Conservation (phyloP, 2,797 vertebrate genomes). For the Cyprinodon diabolis region DNA sequence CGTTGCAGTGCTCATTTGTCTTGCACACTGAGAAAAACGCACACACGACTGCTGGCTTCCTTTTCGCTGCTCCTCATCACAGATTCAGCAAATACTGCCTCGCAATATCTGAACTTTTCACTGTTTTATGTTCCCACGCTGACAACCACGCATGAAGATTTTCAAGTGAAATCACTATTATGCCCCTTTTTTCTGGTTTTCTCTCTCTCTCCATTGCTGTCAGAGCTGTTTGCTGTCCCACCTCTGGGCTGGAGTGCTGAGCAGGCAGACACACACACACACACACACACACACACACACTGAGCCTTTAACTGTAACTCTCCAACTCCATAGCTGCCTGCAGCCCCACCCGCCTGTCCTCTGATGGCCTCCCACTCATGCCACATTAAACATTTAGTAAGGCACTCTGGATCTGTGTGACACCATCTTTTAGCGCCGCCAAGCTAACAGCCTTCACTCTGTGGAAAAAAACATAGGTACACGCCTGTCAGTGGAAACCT, state of each 20-base stretch:
- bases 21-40: constrained; percentile 45
- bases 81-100: constrained; percentile 54
- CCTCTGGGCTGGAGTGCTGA: constrained; percentile 57
- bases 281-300: constrained; percentile 30
- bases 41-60: constrained; percentile 45
- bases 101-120: constrained; percentile 64
- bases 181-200: constrained; percentile 4
- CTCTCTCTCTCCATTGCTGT: constrained; percentile 13
- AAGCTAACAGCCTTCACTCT: constrained; percentile 61
- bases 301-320: constrained; percentile 58
- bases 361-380: constrained; percentile 77
- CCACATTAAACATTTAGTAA: constrained; percentile 82
- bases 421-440: constrained; percentile 73
- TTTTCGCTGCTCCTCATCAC: constrained; percentile 53
- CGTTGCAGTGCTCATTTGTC: constrained; percentile 69
- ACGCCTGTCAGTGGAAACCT: constrained; percentile 50
- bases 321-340: constrained; percentile 51
- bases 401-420: constrained; percentile 76
- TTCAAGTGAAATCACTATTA: constrained; percentile 58
- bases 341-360: constrained; percentile 68
- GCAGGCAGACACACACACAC: constrained; percentile 49
- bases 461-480: constrained; percentile 65
- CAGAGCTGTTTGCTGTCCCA: constrained; percentile 40
- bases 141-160: constrained; percentile 60
- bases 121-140: constrained; percentile 64